Base-by-base conservation (phyloP, 2,888 invertebrate species). In the Rutpela maculata region DNA sequence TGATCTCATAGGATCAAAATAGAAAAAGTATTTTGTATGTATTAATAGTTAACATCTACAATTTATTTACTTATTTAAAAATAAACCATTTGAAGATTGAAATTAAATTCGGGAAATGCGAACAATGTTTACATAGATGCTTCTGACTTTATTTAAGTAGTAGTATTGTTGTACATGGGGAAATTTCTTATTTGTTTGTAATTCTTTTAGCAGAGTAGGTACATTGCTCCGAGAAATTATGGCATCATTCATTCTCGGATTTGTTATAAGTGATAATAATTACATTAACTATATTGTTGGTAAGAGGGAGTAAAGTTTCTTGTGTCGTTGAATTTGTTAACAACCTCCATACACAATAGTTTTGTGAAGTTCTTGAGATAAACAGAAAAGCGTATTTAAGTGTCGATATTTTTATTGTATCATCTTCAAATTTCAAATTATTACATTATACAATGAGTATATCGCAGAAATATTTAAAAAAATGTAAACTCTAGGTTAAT, bases 21-120 rank as follows among this genome's bases (percentile, higher is more conserved):
- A 35, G 62, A 63, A 35, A 63, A 63, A 35, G 62, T 63, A 63
- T 17, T 63, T 63, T 35, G 62, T 62, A 63, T 63, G 62, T 63
- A 63, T 62, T 63, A 17, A 35, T 35, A 31, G 31, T 31, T 62
- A 62, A 10, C 35, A 63, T 63, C 9, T 1, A 35, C 17, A 6
- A 7, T 9, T 35, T 35, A 31, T 35, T 5, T n/a, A 7, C 35
- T 31, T 35, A 63, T 35, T 31, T 10, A 17, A 17, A 62, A 35
- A 1, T 17, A 35, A 35, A 63, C 4, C 31, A 35, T 35, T 35
- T 35, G 1, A 35, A 63, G 35, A 35, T 35, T 35, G 62, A 63
- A 63, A 63, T 17, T n/a, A 63, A 35, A 18, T 63, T 35, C n/a
- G 17, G 0, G 7, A 31, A 63, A 63, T 35, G n/a, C 35, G 15